These are phyloP conservation scores for Osmerus eperlanus DNA, from an alignment of 2,113 vertebrate genomes.

Conservation along the genomic window DNA sequence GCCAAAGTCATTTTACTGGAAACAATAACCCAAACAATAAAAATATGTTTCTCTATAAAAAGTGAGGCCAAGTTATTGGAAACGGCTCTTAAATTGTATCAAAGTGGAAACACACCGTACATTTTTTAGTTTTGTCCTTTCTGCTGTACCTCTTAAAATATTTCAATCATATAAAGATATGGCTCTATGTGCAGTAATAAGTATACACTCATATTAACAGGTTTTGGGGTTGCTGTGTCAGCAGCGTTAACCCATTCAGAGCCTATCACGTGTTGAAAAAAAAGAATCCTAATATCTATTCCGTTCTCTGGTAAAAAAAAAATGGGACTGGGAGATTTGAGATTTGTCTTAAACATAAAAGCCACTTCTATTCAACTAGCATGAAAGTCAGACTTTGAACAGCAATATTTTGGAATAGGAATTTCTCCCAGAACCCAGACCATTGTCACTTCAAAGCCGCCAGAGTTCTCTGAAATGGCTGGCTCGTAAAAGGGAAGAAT, in stretches of 20 bases:
- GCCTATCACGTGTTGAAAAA: slow-evolving; percentile 9
- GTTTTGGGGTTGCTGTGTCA: slow-evolving; percentile 23
- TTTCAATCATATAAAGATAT: slow-evolving; percentile 55
- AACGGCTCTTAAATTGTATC: slow-evolving; percentile 51
- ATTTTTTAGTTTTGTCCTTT: slow-evolving; percentile 33
- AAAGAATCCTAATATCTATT: slow-evolving; percentile 31
- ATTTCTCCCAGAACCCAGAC: slow-evolving; percentile 48
- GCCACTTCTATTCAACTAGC: slow-evolving; percentile 42
- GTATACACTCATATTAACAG: slow-evolving; percentile 45
- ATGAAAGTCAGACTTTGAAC: slow-evolving; percentile 60
- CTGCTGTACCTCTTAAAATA: slow-evolving; percentile 44
- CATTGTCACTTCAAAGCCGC: slow-evolving; percentile 61
- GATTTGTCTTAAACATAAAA: slow-evolving; percentile 61
- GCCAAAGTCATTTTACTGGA: slow-evolving; percentile 56
- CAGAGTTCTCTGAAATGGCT: slow-evolving; percentile 39
- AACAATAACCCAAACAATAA: slow-evolving; percentile 64
- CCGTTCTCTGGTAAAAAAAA: slow-evolving; percentile 39
- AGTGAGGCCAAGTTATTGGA: slow-evolving; percentile 47
- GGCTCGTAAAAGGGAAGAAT: slow-evolving; percentile 42
- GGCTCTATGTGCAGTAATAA: slow-evolving; percentile 29
- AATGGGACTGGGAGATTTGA: slow-evolving; percentile 41
- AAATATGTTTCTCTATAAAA: slow-evolving; percentile 64
- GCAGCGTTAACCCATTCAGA: slow-evolving; percentile 35
- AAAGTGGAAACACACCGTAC: slow-evolving; percentile 35
- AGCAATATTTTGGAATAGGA: slow-evolving; percentile 53